Base-by-base conservation (phyloP, 2,797 vertebrate genomes). In the Melanotaenia parkinsoni region DNA sequence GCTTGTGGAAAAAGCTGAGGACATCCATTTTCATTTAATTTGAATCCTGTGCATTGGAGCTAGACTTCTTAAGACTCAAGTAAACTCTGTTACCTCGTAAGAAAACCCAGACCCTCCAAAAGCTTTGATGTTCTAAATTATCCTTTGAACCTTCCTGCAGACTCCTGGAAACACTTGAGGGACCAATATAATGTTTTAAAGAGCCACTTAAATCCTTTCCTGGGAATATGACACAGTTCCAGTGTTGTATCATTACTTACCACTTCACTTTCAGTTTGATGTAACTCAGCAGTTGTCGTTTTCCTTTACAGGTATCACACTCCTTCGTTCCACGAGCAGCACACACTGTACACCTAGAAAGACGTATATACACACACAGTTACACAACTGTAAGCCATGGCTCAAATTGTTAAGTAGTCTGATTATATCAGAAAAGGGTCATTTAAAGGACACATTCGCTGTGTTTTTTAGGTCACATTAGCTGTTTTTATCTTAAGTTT, bases 201-300 rank as follows among this genome's bases (percentile, higher is more conserved):
- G 8, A 37, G 26, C 3, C 51, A 1, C 35, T 28, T 8, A 22
- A 40, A 56, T 53, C 10, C 3, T 0, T 3, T 60, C 43, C 47
- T 5, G 47, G 20, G 43, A 38, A 58, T 0, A 0, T 37, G 24
- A 9, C 20, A 5, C 5, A 40, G n/a, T 11, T 56, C 24, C 1
- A 14, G 50, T 9, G 12, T 4, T 66, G 22, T 16, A 24, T 5
- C 18, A 38, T 20, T 54, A 81, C 88, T 90, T 77, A 94, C 94
- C 94, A 95, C 63, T 92, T 87, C 60, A 95, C 88, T 74, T 80
- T 93, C 20, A 95, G 89, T 20, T 89, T 76, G 80, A 94, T 93
- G 87, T 77, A 95, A 20, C 83, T 59, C 72, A 93, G 80, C 45
- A 94, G 73, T 58, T 92, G 86, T n/a, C 74, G 50, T 53, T 87